These are phyloP conservation scores for Cyclura pinguis DNA, from an alignment of 2,797 vertebrate genomes.

Conservation along the genomic window DNA sequence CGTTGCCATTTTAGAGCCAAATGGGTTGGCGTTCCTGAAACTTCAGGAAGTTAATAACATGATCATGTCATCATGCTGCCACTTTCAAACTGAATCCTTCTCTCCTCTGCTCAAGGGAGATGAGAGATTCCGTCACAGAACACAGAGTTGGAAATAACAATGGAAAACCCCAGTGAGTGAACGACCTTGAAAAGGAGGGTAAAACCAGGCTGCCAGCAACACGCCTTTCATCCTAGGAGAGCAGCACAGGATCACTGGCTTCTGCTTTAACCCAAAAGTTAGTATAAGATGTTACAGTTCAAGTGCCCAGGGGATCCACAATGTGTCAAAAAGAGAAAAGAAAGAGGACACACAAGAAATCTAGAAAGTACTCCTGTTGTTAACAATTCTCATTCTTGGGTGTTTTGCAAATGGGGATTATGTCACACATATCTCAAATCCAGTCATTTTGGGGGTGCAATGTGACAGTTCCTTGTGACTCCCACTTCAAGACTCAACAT, in stretches of 20 bases:
- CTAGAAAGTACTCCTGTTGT: neutral
- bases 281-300: neutral
- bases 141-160: neutral
- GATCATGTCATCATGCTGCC: neutral
- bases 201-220: neutral
- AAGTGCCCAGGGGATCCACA: neutral
- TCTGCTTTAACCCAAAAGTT: neutral
- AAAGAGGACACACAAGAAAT: neutral
- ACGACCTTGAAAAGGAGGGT: constrained; percentile 30
- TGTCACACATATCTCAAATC: neutral
- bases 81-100: neutral
- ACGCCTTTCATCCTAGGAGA: neutral
- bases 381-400: neutral
- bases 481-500: neutral
- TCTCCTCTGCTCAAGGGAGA: neutral
- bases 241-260: neutral
- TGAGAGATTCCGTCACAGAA: constrained; percentile 3
- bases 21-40: constrained; percentile 45
- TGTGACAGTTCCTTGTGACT: neutral
- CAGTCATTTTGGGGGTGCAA: neutral
- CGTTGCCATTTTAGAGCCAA: constrained; percentile 41
- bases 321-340: neutral
- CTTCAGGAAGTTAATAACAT: constrained; percentile 26
- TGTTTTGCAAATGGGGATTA: neutral
- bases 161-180: neutral